phyloP scores from a whole-genome alignment of 2,113 vertebrate species.

The Zosterops borbonicus region DNA sequence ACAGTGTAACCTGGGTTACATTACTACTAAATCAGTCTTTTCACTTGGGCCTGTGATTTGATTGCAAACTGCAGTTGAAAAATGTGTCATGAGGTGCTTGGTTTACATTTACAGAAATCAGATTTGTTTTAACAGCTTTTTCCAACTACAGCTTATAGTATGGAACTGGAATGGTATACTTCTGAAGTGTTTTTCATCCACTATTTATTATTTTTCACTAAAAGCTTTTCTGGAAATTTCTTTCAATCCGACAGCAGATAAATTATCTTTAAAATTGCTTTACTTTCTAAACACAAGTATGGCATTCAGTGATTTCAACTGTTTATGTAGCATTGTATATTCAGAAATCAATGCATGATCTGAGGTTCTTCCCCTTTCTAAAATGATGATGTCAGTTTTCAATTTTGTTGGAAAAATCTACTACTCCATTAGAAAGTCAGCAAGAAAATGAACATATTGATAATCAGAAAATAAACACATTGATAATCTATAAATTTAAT shows the following conservation, averaged over 20 bases:
- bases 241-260: slow-evolving; percentile 19
- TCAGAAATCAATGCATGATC: neutral
- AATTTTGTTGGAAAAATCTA: neutral
- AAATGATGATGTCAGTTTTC: neutral
- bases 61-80: slow-evolving; percentile 25
- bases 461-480: neutral
- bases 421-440: neutral
- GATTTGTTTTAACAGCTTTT: slow-evolving; percentile 43
- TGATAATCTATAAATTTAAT: neutral
- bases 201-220: slow-evolving; percentile 25
- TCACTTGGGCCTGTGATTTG: neutral
- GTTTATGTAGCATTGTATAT: neutral
- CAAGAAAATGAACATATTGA: neutral
- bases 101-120: neutral
- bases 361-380: neutral
- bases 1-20: neutral
- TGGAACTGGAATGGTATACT: neutral
- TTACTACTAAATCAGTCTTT: neutral
- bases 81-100: neutral
- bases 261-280: neutral
- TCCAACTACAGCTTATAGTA: slow-evolving; percentile 2
- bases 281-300: neutral
- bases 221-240: neutral
- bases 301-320: neutral
- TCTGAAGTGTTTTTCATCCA: neutral